Evolutionary conservation across 1,140 invertebrate genomes (phyloP), one percentile per base, ranked within the genome.

Genomic region (Drosophila elegans): DNA sequence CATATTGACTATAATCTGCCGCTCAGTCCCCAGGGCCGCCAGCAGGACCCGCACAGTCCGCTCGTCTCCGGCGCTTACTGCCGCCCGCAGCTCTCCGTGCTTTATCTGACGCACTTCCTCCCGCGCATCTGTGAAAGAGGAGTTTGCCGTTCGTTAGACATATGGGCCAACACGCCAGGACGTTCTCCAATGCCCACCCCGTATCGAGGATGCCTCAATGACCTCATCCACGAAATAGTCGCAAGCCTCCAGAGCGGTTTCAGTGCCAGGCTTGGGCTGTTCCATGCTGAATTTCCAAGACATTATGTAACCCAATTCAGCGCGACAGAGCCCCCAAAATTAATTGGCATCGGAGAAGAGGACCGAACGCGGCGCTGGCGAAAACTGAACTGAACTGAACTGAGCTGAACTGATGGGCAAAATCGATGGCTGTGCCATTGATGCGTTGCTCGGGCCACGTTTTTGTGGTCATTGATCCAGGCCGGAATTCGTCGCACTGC

Each of bases 1-100:
- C 94, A 97, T 95, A 89, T 98, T 98, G 56, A 97, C 94, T 44
- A 98, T 94, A 45, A 95, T 94, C 77, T 96, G 96, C 0, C 95
- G 94, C 74, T 96, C 94, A 25, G 92, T 82, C 0, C 95, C 95
- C 44, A 96, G 91, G 1, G 95, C 94, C 51, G 94, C 93, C 42
- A 98, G 93, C 34, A 96, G 93, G 25, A 94, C 94, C 74, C 94
- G 94, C 1, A 96, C 94, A 25, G 94, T 93, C 1, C 93, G 89
- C 4, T 94, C 93, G 88, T 97, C 96, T 0, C 96, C 96, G 60
- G 94, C 93, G 39, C 93, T 92, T 61, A 96, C 96, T 12, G 96
- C 95, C 46, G 97, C 95, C 10, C 96, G 94, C 1, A 98, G 93
- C 13, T 95, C 94, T 11, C 94, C 93, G 92, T 97, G 96, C 34